phyloP scores from a whole-genome alignment of 2,888 invertebrate species.

The Allacma fusca region DNA sequence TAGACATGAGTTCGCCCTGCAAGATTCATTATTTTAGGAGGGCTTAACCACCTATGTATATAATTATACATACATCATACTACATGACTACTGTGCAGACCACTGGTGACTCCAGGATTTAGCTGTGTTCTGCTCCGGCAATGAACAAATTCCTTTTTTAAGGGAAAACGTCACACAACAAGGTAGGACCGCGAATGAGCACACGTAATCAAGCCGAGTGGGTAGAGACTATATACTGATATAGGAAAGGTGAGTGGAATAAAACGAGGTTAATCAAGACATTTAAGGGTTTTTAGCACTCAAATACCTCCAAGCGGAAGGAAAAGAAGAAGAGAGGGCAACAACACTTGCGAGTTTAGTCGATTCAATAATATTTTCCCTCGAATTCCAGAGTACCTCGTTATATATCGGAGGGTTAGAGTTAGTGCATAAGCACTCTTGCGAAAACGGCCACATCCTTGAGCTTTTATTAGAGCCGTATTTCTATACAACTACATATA shows the following conservation, averaged over 20 bases:
- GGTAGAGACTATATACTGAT: neutral
- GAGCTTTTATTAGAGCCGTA: too few relatives aligned
- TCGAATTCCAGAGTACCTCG: neutral
- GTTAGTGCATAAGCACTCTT: too few relatives aligned
- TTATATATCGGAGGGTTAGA: neutral
- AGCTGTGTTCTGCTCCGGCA: too few relatives aligned
- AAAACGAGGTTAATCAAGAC: slow-evolving; percentile 44
- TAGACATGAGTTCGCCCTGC: too few relatives aligned
- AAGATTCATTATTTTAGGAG: too few relatives aligned
- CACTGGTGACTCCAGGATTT: too few relatives aligned
- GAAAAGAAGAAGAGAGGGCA: slow-evolving; percentile 31
- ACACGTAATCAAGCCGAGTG: neutral
- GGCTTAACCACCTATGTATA: too few relatives aligned
- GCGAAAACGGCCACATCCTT: too few relatives aligned
- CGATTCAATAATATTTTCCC: slow-evolving; percentile 13
- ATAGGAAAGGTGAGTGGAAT: slow-evolving; percentile 26
- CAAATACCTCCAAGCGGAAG: neutral
- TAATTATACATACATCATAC: neutral
- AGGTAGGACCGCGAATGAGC: neutral
- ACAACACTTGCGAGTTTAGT: slow-evolving; percentile 33
- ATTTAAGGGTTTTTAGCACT: slow-evolving; percentile 27
- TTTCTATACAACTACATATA: too few relatives aligned
- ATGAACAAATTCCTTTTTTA: too few relatives aligned
- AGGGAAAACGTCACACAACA: too few relatives aligned
- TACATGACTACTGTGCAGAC: too few relatives aligned